Evolutionary conservation across 2,113 vertebrate genomes (phyloP), one percentile per base, ranked within the genome.

Genomic region (Aspiorhynchus laticeps): DNA sequence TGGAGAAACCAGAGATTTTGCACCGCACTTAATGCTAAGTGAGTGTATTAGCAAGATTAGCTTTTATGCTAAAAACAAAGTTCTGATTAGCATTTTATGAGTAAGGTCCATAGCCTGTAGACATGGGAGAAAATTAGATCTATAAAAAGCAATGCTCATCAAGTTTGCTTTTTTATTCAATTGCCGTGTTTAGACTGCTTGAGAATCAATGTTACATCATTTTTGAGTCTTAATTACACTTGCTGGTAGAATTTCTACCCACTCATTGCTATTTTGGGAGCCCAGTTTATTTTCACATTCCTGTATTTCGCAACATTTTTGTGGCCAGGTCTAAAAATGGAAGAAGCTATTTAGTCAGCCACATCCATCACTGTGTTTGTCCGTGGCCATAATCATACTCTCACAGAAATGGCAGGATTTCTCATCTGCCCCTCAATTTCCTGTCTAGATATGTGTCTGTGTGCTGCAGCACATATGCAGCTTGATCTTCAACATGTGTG

Each of bases 271-370:
- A 36, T 12, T 67, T 71, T 61, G 46, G 43, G 61, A 33, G 81
- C 86, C 71, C n/a, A 78, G 85, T 33, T 59, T 63, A 80, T 81
- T 88, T 80, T 85, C 85, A 85, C 85, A 80, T 43, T 21, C 36
- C 82, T 33, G 51, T 61, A 21, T 80, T 88, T 89, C 81, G 61
- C 80, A 87, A 86, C 86, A 88, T 89, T 91, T 91, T 93, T 94
- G 95, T 90, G 91, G 91, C 74, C 21, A 24, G 26, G 36, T 90
- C 89, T 88, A 87, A 90, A 93, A 93, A 46, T 56, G 87, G 84
- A 90, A 90, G 26, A 89, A 91, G 89, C 88, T 82, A 89, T 92
- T 91, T 91, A 86, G 83, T 67, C 83, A 46, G 84, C 91, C 48
- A 24, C 83, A 76, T 81, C 75, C 84, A 87, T 84, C 46, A 38